Base-by-base conservation (phyloP, 2,888 invertebrate genomes). In the Drosophila glabriapex region DNA sequence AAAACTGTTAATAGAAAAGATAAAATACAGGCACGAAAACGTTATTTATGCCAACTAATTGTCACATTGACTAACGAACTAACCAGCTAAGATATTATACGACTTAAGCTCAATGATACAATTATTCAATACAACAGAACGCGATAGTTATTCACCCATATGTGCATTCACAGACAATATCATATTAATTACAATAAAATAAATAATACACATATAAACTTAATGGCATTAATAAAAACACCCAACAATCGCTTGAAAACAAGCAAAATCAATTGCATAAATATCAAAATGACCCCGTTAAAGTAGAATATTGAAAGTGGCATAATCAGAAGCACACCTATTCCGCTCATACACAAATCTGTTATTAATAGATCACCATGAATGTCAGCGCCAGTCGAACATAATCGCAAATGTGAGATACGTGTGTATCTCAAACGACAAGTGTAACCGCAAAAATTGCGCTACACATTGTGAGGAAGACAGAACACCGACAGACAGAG, bases 31-130 rank as follows among this genome's bases (percentile, higher is more conserved):
- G 43, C 83, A 85, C 83, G 88, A 85, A 69, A 84, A 68, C 72
- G 61, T 71, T 65, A 82, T 82, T 82, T 77, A 82, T 83, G 69
- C 63, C 79, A 55, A 63, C 71, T 87, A 76, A 85, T 87, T 85
- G 78, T 89, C 85, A 77, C 61, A 89, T 68, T 61, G 46, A 66
- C 43, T 68, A 72, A 56, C 67, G 37, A 54, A 55, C 49, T 58
- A 60, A 70, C 29, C 22, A 22, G 28, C 28, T 41, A 19, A 31
- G 14, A 53, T 10, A 46, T 12, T 33, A 4, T 19, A 5, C 19
- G 14, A 9, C 5, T 14, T 2, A 33, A 66, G 59, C 28, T 25
- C 2, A 1, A 4, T 43, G 19, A 59, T 37, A 55, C 56, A 19
- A 14, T 49, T 29, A n/a, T 10, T 16, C 22, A 46, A 5, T 22